Percentiles rank a stretch among this genome's conserved stretches.
These are phyloP conservation scores for Pempheris klunzingeri DNA, from an alignment of 2,797 vertebrate species.

Conservation along the genomic window DNA sequence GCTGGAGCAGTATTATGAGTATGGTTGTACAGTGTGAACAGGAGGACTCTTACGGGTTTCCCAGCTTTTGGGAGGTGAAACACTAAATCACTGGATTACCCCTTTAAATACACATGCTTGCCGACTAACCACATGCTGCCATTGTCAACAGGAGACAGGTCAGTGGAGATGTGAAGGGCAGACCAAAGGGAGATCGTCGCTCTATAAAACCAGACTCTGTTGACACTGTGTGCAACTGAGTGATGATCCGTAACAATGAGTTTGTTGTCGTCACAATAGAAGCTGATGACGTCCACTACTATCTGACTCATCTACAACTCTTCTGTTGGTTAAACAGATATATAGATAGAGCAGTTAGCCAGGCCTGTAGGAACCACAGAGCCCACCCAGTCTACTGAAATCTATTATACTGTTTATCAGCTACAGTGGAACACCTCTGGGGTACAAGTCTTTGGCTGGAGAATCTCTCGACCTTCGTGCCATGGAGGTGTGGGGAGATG, in stretches of 20 bases:
- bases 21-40: background rate
- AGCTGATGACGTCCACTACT: constrained; percentile 6
- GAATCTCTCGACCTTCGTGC: too few relatives aligned
- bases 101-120: constrained; percentile 1
- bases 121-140: background rate
- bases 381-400: too few relatives aligned
- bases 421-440: too few relatives aligned
- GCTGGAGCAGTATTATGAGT: constrained; percentile 20
- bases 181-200: constrained; percentile 11
- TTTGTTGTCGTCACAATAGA: constrained; percentile 58
- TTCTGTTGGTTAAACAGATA: constrained; percentile 36
- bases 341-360: too few relatives aligned
- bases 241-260: constrained; percentile 45
- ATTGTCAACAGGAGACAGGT: background rate
- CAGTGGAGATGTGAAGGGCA: constrained; percentile 50
- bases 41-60: background rate
- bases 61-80: background rate
- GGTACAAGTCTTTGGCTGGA: too few relatives aligned
- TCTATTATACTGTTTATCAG: too few relatives aligned
- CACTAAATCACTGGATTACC: background rate
- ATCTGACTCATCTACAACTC: background rate
- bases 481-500: too few relatives aligned
- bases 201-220: constrained; percentile 51
- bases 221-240: constrained; percentile 43
- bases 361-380: too few relatives aligned